A percentile compares a stretch with the other conserved stretches of the same genome.
These are phyloP conservation scores for Idaea dimidiata DNA, from an alignment of 2,888 invertebrate species.

Conservation along the genomic window DNA sequence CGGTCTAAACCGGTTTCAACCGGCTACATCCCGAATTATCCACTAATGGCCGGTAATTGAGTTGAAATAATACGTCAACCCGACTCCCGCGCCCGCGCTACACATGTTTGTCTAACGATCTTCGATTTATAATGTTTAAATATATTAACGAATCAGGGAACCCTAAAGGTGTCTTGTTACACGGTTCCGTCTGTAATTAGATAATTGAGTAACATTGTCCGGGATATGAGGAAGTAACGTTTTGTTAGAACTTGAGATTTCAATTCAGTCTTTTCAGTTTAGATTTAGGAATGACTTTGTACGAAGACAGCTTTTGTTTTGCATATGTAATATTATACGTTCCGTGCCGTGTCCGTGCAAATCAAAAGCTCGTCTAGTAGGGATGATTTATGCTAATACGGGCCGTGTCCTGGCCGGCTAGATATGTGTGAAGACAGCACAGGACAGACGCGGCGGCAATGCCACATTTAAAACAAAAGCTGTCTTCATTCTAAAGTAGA, in stretches of 20 bases:
- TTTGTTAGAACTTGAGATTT: background rate
- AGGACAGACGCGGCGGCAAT: too few relatives aligned
- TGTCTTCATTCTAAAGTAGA: too few relatives aligned
- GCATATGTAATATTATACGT: too few relatives aligned
- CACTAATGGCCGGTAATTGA: constrained; percentile 67
- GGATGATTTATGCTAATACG: too few relatives aligned
- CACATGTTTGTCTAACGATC: constrained; percentile 42
- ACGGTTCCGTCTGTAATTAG: constrained; percentile 18
- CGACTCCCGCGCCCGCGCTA: constrained; percentile 29
- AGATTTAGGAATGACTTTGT: too few relatives aligned
- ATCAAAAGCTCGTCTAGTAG: too few relatives aligned
- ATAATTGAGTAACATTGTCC: constrained; percentile 15
- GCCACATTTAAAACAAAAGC: too few relatives aligned
- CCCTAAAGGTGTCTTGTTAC: constrained; percentile 31
- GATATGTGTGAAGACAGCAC: too few relatives aligned
- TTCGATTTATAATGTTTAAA: constrained; percentile 51
- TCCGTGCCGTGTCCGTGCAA: too few relatives aligned
- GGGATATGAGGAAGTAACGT: background rate
- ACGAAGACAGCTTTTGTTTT: too few relatives aligned
- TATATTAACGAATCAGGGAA: constrained; percentile 43
- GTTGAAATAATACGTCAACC: constrained; percentile 63
- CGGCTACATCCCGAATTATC: constrained; percentile 51
- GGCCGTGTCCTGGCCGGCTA: too few relatives aligned
- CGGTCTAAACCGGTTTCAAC: constrained; percentile 39
- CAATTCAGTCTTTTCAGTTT: background rate